phyloP scores from a whole-genome alignment of 2,113 vertebrate genomes.

The Oryzias woworae region DNA sequence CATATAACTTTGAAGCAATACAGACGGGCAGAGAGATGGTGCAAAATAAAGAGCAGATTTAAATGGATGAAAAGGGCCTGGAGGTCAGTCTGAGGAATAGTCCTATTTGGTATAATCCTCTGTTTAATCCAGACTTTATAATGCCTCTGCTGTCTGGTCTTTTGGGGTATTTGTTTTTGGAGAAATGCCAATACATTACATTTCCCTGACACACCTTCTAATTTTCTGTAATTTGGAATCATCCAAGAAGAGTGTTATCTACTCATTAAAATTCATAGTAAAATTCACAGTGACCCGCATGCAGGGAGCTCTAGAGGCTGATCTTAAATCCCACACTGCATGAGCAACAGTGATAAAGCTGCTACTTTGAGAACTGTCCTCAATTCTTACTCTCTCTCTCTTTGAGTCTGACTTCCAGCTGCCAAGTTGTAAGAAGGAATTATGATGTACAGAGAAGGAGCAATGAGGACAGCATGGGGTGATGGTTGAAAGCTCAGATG shows the following conservation, averaged over 20 bases:
- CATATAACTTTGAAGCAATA: constrained; percentile 8
- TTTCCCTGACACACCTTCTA: constrained; percentile 3
- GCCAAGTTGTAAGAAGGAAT: constrained; percentile 31
- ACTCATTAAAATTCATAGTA: constrained; percentile 31
- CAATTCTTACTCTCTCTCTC: constrained; percentile 40
- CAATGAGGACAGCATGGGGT: constrained; percentile 1
- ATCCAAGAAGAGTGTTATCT: constrained; percentile 22
- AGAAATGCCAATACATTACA: constrained; percentile 4
- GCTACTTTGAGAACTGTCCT: constrained; percentile 58
- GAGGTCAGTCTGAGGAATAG: constrained; percentile 1
- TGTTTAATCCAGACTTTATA: not conserved
- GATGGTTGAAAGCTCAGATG: not conserved
- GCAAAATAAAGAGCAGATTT: constrained; percentile 30
- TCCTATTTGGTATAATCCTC: too few relatives aligned
- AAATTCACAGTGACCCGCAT: constrained; percentile 39
- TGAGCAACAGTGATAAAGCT: constrained; percentile 66
- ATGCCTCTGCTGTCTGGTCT: constrained; percentile 22
- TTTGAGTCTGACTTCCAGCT: constrained; percentile 30
- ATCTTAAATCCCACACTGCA: constrained; percentile 66
- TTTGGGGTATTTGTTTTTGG: constrained; percentile 1
- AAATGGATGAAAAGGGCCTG: constrained; percentile 34
- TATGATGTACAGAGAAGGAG: constrained; percentile 15
- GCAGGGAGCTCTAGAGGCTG: constrained; percentile 41
- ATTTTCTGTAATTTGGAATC: constrained; percentile 25
- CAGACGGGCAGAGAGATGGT: not conserved